These are phyloP conservation scores for Cheirogaleus medius DNA, from an alignment of 2,113 vertebrate genomes.

Conservation along the genomic window DNA sequence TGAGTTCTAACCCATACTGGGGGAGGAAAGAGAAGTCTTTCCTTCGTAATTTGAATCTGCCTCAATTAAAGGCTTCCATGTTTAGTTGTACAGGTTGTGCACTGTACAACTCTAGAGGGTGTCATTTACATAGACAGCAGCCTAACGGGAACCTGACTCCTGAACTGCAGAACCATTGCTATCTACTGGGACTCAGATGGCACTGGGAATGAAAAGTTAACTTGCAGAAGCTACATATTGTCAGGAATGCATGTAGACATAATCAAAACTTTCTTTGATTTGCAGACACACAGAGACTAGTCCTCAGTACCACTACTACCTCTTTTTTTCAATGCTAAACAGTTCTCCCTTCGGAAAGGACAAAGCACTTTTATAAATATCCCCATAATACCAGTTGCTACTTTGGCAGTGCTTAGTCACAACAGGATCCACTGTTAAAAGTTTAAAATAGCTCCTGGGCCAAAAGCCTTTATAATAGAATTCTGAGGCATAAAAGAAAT, in stretches of 20 bases:
- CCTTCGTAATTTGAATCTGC: not conserved
- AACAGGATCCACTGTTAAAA: not conserved
- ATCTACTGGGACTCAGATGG: not conserved
- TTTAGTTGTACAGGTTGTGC: not conserved
- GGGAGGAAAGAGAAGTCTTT: not conserved
- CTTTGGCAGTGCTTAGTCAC: conserved; percentile 44
- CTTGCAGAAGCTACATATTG: not conserved
- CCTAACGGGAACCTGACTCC: not conserved
- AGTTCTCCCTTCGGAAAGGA: conserved; percentile 44
- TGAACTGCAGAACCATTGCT: not conserved
- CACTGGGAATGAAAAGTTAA: not conserved
- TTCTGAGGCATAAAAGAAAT: conserved; percentile 4
- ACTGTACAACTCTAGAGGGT: not conserved
- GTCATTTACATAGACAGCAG: not conserved
- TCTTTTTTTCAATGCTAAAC: not conserved
- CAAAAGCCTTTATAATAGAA: not conserved
- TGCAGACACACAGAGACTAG: not conserved
- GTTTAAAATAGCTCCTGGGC: conserved; percentile 52
- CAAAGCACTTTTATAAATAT: conserved; percentile 33
- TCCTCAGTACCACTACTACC: not conserved
- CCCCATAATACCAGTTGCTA: conserved; percentile 25
- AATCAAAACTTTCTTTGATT: not conserved
- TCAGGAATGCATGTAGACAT: not conserved
- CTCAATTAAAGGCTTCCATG: not conserved
- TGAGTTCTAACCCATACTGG: not conserved